Evolutionary conservation across 2,888 invertebrate species (phyloP), one percentile per base, ranked within the genome.

Genomic region (Seira musarum): DNA sequence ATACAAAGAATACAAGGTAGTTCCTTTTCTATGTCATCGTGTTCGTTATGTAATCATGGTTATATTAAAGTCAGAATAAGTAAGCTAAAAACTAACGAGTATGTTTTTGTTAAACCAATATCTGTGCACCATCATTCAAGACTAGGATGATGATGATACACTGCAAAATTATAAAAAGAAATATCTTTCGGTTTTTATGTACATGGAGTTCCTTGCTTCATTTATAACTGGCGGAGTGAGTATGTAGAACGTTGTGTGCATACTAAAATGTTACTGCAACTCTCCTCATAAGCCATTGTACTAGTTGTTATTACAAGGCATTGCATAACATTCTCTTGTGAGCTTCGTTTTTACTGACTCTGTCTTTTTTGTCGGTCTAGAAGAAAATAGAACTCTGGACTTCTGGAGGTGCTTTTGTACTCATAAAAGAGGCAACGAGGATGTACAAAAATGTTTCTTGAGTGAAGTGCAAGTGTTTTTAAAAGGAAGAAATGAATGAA

Each of bases 171-270:
- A 49, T 2, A n/a, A 49, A 49, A n/a, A 49, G 15, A 13, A 49
- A 49, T 49, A 3, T 49, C 15, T 49, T 49, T 49, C 17, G 49
- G 49, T 8, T 60, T 19, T 60, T 21, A 22, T 22, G 60, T 60
- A 60, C 13, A 60, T 19, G 3, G 60, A 5, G 13, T 40, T 40
- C 40, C 65, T 80, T 74, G 66, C 74, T 80, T 74, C 80, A 80
- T 74, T 80, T 80, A 74, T 80, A 68, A 69, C 49, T 49, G 22
- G 60, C 2, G 53, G 30, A 74, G 74, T 74, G 72, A 73, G 80
- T 75, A 80, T 73, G 57, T 24, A 70, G 60, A 24, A 66, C 74
- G 49, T 65, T 21, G 25, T 40, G 65, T 80, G 80, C 80, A 80
- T 74, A 80, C 80, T 74, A 80, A 80, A 35, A 24, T 21, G 21